Percentiles rank a stretch among this genome's conserved stretches.
phyloP scores from a whole-genome alignment of 2,888 invertebrate species.

The Perdita meconis region DNA sequence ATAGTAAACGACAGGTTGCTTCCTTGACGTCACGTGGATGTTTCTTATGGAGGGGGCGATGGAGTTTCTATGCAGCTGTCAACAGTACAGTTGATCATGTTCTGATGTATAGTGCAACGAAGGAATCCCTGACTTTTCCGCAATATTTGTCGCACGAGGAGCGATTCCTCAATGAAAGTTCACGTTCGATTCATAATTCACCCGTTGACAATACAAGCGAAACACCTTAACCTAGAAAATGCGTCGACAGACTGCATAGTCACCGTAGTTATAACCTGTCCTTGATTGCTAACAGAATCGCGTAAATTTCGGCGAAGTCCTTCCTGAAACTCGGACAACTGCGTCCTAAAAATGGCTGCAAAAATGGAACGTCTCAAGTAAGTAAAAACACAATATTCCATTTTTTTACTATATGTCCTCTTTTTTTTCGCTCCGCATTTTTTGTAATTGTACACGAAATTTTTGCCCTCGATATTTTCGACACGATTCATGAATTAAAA shows the following conservation, averaged over 20 bases:
- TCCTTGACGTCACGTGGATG: slow-evolving; percentile 60
- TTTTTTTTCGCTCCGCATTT: background rate
- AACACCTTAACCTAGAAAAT: slow-evolving; percentile 68
- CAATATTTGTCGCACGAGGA: slow-evolving; percentile 1
- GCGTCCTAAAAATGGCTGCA: slow-evolving; percentile 56
- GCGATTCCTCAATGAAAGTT: slow-evolving; percentile 12
- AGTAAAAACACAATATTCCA: slow-evolving; percentile 15
- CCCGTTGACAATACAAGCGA: slow-evolving; percentile 3
- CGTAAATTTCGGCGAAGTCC: slow-evolving; percentile 30
- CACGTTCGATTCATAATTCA: background rate
- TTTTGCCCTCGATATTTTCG: background rate
- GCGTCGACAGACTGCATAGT: slow-evolving; percentile 77
- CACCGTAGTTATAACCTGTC: slow-evolving; percentile 41
- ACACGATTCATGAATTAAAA: slow-evolving; percentile 32
- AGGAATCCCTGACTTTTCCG: slow-evolving; percentile 21
- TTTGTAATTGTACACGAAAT: background rate
- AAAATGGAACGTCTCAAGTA: slow-evolving; percentile 62
- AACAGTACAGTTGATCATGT: slow-evolving; percentile 61
- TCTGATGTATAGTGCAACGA: slow-evolving; percentile 42
- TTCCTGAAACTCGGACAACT: background rate
- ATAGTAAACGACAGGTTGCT: slow-evolving; percentile 51
- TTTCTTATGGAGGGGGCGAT: slow-evolving; percentile 15
- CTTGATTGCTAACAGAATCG: slow-evolving; percentile 12
- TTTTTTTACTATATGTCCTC: background rate
- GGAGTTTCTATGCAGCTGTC: slow-evolving; percentile 55